These are phyloP conservation scores for Phenacoccus solenopsis DNA, from an alignment of 1,140 invertebrate genomes.

Conservation along the genomic window DNA sequence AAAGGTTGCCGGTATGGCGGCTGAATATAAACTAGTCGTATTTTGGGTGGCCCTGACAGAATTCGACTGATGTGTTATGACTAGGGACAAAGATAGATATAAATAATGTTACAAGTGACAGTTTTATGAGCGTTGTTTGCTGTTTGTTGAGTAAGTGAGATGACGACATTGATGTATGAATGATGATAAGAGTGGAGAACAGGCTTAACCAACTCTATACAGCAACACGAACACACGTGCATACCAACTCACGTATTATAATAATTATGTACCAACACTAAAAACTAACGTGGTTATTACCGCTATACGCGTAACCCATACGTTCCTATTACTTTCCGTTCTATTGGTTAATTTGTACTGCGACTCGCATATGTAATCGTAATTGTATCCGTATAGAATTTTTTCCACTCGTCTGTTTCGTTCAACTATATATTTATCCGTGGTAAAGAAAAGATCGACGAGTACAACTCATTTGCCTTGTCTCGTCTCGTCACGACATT, in stretches of 20 bases:
- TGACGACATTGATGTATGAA: slow-evolving; percentile 17
- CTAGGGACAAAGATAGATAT: slow-evolving; percentile 17
- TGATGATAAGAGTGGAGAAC: slow-evolving; percentile 15
- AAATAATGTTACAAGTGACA: slow-evolving; percentile 17
- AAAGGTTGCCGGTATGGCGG: too few relatives aligned
- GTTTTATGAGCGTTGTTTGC: slow-evolving; percentile 17
- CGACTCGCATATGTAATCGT: too few relatives aligned
- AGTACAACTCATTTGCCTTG: too few relatives aligned
- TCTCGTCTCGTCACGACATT: too few relatives aligned
- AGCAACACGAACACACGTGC: not conserved
- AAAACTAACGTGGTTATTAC: too few relatives aligned
- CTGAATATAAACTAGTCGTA: not conserved
- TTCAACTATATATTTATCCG: too few relatives aligned
- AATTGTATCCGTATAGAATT: too few relatives aligned
- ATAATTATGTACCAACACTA: not conserved
- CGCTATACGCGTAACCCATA: too few relatives aligned
- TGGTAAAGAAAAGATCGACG: too few relatives aligned
- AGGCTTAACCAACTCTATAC: slow-evolving; percentile 13
- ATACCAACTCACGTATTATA: slow-evolving; percentile 3
- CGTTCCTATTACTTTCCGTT: too few relatives aligned
- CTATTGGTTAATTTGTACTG: too few relatives aligned
- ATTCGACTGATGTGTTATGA: slow-evolving; percentile 17
- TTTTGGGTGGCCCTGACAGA: slow-evolving; percentile 12
- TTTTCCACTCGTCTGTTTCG: too few relatives aligned
- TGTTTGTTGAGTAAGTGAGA: slow-evolving; percentile 17